Evolutionary conservation across 1,140 invertebrate species (phyloP).

Genomic region (Sitodiplosis mosellana): DNA sequence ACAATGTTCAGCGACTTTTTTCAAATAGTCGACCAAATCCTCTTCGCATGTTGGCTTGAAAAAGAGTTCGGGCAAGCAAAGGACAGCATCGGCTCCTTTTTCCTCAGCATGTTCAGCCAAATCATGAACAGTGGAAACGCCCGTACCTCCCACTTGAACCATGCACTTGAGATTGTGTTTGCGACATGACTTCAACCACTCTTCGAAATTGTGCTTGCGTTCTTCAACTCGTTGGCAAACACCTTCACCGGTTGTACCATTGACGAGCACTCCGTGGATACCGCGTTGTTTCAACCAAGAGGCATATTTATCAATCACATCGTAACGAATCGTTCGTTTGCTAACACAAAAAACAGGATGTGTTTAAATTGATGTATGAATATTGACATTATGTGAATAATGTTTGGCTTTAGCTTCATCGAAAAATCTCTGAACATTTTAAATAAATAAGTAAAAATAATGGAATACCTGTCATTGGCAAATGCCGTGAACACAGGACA

Average conservation of each 20-base stretch:
- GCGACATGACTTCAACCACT: conserved; percentile 40
- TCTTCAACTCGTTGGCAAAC: conserved; percentile 46
- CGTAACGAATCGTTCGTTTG: neutral
- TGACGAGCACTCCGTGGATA: conserved; percentile 32
- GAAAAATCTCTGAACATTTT: too few species aligned
- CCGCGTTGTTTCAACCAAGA: neutral
- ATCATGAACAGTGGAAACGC: conserved; percentile 46
- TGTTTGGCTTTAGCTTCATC: too few species aligned
- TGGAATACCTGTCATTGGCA: conserved; percentile 25
- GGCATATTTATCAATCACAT: conserved; percentile 2
- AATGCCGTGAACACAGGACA: conserved; percentile 47
- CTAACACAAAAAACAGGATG: too few species aligned
- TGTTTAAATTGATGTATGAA: too few species aligned
- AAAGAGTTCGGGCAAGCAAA: conserved; percentile 60
- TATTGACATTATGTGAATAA: too few species aligned
- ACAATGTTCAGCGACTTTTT: conserved; percentile 43
- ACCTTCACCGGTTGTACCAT: conserved; percentile 63
- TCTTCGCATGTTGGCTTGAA: conserved; percentile 43
- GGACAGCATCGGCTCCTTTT: conserved; percentile 45
- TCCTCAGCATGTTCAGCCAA: conserved; percentile 53
- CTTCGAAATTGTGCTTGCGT: conserved; percentile 45
- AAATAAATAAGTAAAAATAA: too few species aligned
- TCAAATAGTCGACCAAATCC: conserved; percentile 51
- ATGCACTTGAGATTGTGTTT: conserved; percentile 42
- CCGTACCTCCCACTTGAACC: conserved; percentile 57